Evolutionary conservation across 1,140 invertebrate genomes (phyloP).

Genomic region (Lysiphlebus fabarum): DNA sequence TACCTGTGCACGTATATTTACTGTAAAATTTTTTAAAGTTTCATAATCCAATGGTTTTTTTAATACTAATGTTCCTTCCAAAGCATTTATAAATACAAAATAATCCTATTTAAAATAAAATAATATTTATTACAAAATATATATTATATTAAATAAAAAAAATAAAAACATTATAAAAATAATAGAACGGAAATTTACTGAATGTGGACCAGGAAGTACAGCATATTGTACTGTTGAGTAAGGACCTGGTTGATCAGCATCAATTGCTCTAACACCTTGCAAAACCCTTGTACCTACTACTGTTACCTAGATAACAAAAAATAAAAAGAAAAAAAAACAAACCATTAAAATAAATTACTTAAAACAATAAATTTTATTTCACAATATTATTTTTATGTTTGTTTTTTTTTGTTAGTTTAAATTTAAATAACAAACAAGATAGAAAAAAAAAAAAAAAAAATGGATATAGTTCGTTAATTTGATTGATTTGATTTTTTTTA

Average conservation of each 20-base stretch:
- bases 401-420: too few species aligned
- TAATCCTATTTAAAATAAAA: conserved; percentile 61
- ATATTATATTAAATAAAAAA: conserved; percentile 14
- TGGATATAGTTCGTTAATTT: too few species aligned
- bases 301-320: conserved; percentile 60
- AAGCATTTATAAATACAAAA: conserved; percentile 77
- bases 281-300: conserved; percentile 76
- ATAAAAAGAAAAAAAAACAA: conserved; percentile 18
- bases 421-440: too few species aligned
- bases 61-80: conserved; percentile 82
- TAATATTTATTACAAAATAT: conserved; percentile 15
- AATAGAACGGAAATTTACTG: conserved; percentile 55
- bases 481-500: background rate
- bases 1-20: conserved; percentile 71
- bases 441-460: too few species aligned
- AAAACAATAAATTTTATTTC: background rate
- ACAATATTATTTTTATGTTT: background rate
- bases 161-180: background rate
- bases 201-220: conserved; percentile 72
- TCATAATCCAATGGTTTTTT: conserved; percentile 82
- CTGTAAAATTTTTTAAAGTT: conserved; percentile 73
- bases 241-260: conserved; percentile 84
- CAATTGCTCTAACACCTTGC: conserved; percentile 72
- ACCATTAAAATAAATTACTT: background rate
- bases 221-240: conserved; percentile 86